Base-by-base conservation (phyloP, 2,797 vertebrate species). In the Champsocephalus gunnari region DNA sequence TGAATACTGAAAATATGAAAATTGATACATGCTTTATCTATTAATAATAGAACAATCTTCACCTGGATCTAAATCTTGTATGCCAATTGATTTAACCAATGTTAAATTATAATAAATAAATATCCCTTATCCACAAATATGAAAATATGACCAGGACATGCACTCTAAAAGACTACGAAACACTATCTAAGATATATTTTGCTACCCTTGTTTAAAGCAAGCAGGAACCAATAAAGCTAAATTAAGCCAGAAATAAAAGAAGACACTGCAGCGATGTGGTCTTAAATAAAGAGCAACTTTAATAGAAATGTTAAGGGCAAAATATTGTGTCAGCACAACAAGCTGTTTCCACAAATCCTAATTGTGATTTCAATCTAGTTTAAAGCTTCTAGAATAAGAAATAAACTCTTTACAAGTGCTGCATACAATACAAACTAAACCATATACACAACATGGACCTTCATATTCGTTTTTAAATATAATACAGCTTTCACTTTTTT, bases 401-500 rank as follows among this genome's bases (percentile, higher is more conserved):
- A 82, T n/a, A 10, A 87, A 75, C 62, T 66, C 44, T 38, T 38
- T 38, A 38, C 9, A 64, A 60, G 60, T 57, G 81, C 79, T 83
- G 43, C 54, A 41, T 82, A 81, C 57, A 84, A 85, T 87, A 85
- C 50, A 45, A 82, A 83, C 24, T 4, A 53, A 85, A 85, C 62
- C 55, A 59, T 43, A 87, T 71, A 77, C 43, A 79, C 75, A 75
- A 85, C 77, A 88, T 71, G 10, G 87, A 77, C 56, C 73, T 73
- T 73, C 69, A 82, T 72, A 73, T 82, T 81, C 79, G 74, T 69
- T 57, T 38, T 38, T 38, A 38, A 38, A 38, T 38, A 92, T 86
- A 89, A 89, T 87, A 89, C 90, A 93, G 67, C 75, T 86, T 77
- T 88, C 82, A 70, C 55, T 81, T 86, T 55, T 28, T 56, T 72